Evolutionary conservation across 1,140 invertebrate genomes (phyloP).

Genomic region (Antheraea pernyi): DNA sequence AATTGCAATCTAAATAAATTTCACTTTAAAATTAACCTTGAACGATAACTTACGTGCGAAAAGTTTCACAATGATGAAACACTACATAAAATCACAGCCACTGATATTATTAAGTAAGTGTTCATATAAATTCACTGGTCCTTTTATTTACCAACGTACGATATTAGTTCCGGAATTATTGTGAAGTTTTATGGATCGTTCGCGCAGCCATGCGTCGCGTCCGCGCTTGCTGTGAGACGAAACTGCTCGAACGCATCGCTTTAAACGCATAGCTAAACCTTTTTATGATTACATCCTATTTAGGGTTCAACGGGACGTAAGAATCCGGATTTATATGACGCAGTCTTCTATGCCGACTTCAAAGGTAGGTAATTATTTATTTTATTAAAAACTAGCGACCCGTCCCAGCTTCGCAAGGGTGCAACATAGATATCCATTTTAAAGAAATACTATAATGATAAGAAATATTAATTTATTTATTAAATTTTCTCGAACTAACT

Average conservation of each 20-base stretch:
- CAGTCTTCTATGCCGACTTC: background rate
- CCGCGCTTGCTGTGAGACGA: conserved; percentile 32
- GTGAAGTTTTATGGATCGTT: background rate
- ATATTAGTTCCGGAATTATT: background rate
- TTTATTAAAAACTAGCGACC: background rate
- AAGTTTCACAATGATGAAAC: background rate
- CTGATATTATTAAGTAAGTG: background rate
- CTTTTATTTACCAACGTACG: background rate
- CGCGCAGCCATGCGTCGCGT: conserved; percentile 20
- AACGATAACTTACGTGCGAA: background rate
- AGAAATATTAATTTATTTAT: too few species aligned
- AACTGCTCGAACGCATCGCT: conserved; percentile 20
- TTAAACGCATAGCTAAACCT: conserved; percentile 28
- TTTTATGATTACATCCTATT: conserved; percentile 42
- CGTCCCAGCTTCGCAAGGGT: too few species aligned
- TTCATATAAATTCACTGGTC: background rate
- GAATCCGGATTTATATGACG: conserved; percentile 20
- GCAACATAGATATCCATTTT: too few species aligned
- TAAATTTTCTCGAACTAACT: too few species aligned
- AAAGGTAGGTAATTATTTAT: too few species aligned
- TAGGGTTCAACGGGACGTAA: conserved; percentile 38
- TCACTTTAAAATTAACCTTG: background rate
- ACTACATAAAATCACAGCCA: background rate
- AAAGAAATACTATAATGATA: too few species aligned
- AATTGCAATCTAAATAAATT: background rate